Conservation (phyloP, 2,888 invertebrate species). For the Ashinkailepas kermadecensis region DNA sequence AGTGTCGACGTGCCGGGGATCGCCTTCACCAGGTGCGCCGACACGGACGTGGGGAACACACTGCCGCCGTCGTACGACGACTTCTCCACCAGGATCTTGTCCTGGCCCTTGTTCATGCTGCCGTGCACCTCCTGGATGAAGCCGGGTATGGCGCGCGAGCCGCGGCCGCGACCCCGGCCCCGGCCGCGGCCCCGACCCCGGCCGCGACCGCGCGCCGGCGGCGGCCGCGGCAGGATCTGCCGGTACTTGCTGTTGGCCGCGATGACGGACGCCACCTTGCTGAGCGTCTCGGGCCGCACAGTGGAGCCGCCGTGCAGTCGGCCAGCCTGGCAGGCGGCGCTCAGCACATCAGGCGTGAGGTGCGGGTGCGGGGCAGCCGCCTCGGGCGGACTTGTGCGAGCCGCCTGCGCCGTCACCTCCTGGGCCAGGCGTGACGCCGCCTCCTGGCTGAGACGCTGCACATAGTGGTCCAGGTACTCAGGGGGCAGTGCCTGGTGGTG, state of each 20-base stretch:
- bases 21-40: slow-evolving; percentile 41
- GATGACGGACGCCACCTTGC: slow-evolving; percentile 1
- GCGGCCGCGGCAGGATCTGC: neutral
- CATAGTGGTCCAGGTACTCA: slow-evolving; percentile 70
- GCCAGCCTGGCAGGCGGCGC: slow-evolving; percentile 42
- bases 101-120: slow-evolving; percentile 15
- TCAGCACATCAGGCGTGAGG: slow-evolving; percentile 26
- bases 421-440: slow-evolving; percentile 25
- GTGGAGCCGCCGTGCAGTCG: slow-evolving; percentile 23
- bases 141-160: slow-evolving; percentile 21
- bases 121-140: slow-evolving; percentile 24
- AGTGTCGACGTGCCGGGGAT: slow-evolving; percentile 25
- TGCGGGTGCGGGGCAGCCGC: slow-evolving; percentile 8
- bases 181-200: neutral
- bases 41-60: slow-evolving; percentile 32
- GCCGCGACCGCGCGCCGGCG: neutral
- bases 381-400: slow-evolving; percentile 21
- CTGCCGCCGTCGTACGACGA: slow-evolving; percentile 24
- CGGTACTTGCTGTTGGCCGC: slow-evolving; percentile 11
- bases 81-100: slow-evolving; percentile 19
- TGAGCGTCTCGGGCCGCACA: slow-evolving; percentile 14
- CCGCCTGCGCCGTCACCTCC: slow-evolving; percentile 10
- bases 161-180: slow-evolving; percentile 2
- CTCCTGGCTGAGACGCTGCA: slow-evolving; percentile 49
- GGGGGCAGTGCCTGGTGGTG: slow-evolving; percentile 71